These are phyloP conservation scores for Nesometra sesokonis DNA, from an alignment of 35 echinoderm and acorn worm genomes.

Conservation along the genomic window DNA sequence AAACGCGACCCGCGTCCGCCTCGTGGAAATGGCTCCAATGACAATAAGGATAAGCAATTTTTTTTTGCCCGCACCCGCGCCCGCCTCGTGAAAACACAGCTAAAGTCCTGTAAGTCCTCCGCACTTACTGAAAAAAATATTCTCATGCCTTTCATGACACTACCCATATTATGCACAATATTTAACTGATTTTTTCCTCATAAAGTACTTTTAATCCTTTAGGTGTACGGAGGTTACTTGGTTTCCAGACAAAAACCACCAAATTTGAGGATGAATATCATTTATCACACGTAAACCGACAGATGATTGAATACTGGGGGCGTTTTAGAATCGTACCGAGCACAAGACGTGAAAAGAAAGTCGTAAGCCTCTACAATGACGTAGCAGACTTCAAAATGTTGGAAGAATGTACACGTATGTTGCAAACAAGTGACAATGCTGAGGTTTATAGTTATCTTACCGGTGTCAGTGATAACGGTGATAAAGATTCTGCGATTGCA, in stretches of 20 bases:
- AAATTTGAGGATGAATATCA: not conserved
- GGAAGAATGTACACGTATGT: not conserved
- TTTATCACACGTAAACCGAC: not conserved
- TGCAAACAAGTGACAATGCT: not conserved
- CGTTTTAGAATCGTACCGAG: not conserved
- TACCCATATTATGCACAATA: too few species aligned
- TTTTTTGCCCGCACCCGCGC: too few species aligned
- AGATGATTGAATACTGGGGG: not conserved
- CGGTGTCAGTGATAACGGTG: not conserved
- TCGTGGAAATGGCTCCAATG: too few species aligned
- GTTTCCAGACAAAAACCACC: not conserved
- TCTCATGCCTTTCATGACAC: too few species aligned
- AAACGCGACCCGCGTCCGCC: too few species aligned
- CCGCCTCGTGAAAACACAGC: too few species aligned
- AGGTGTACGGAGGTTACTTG: not conserved
- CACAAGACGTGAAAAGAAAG: not conserved
- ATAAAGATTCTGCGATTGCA: not conserved
- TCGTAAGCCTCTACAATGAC: not conserved
- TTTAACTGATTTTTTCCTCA: too few species aligned
- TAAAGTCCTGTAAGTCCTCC: too few species aligned
- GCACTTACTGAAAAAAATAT: too few species aligned
- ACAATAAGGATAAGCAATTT: too few species aligned
- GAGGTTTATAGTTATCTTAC: not conserved
- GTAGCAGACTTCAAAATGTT: not conserved
- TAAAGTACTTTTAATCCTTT: too few species aligned